Conservation (phyloP, 2,888 invertebrate genomes). For the Patella depressa region DNA sequence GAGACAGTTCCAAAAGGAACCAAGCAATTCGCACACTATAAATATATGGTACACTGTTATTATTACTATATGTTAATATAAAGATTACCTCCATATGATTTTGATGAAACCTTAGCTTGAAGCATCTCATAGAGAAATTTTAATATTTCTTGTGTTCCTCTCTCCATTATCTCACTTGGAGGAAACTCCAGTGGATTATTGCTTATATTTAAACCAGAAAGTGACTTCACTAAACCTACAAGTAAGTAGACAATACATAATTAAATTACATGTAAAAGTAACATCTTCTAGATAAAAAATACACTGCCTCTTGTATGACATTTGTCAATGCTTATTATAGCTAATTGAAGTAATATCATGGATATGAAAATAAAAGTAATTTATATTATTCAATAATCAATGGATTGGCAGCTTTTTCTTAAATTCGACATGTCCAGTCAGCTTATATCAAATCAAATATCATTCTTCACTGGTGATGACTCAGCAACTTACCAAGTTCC, state of each 20-base stretch:
- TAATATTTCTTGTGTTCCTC: slow-evolving; percentile 64
- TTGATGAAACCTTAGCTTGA: slow-evolving; percentile 52
- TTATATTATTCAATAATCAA: too few species aligned
- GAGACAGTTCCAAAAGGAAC: too few species aligned
- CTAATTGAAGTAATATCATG: too few species aligned
- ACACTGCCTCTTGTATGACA: too few species aligned
- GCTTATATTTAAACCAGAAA: slow-evolving; percentile 67
- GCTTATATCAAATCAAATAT: too few species aligned
- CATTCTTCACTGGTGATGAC: too few species aligned
- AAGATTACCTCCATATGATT: slow-evolving; percentile 32
- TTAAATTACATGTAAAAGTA: too few species aligned
- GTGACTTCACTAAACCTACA: slow-evolving; percentile 63
- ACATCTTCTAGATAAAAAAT: too few species aligned
- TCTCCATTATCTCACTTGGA: slow-evolving; percentile 63
- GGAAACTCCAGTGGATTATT: slow-evolving; percentile 70
- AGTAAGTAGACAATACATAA: background rate
- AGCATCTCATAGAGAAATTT: slow-evolving; percentile 63
- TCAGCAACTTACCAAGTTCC: slow-evolving; percentile 61
- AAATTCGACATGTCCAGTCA: too few species aligned
- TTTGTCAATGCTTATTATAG: too few species aligned
- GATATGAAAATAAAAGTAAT: too few species aligned
- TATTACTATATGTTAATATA: background rate
- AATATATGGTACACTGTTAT: background rate
- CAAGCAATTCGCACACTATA: background rate
- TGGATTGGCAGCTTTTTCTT: too few species aligned